phyloP scores from a whole-genome alignment of 2,797 vertebrate species.

The Rhinichthys osculus region DNA sequence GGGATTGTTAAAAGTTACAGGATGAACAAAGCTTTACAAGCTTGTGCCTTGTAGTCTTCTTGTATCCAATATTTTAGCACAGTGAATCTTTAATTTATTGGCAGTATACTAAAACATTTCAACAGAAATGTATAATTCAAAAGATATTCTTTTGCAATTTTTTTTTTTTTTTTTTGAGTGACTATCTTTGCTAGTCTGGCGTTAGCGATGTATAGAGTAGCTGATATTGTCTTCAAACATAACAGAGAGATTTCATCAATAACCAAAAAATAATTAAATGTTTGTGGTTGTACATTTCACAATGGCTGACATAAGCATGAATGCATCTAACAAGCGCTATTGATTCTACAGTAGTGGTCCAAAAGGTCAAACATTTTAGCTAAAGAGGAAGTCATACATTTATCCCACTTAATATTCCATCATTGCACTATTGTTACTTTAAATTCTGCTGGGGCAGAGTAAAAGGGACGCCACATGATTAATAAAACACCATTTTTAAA shows the following conservation, averaged over 20 bases:
- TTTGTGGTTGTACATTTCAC: slow-evolving; percentile 39
- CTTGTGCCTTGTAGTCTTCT: slow-evolving; percentile 20
- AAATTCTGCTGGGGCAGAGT: slow-evolving; percentile 43
- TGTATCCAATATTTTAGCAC: not conserved
- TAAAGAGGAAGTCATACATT: slow-evolving; percentile 27
- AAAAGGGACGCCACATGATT: slow-evolving; percentile 52
- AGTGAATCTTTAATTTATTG: not conserved
- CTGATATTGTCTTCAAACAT: slow-evolving; percentile 33
- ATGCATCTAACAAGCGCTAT: slow-evolving; percentile 35
- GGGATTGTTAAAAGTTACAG: slow-evolving; percentile 41
- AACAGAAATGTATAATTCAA: not conserved
- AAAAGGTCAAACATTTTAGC: slow-evolving; percentile 49
- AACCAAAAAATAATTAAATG: slow-evolving; percentile 36
- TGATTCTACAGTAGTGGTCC: slow-evolving; percentile 34
- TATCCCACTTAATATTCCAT: slow-evolving; percentile 53
- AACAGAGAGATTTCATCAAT: slow-evolving; percentile 27
- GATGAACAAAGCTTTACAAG: slow-evolving; percentile 37
- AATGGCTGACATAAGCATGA: slow-evolving; percentile 46
- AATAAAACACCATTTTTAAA: slow-evolving; percentile 54
- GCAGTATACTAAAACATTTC: not conserved
- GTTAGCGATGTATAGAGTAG: not conserved
- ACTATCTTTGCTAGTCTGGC: not conserved
- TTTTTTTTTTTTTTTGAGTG: not conserved
- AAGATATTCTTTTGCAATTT: not conserved
- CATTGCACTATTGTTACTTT: slow-evolving; percentile 51